Percentiles rank a stretch among this genome's conserved stretches.
These are phyloP conservation scores for Sebastes umbrosus DNA, from an alignment of 2,797 vertebrate genomes.

Conservation along the genomic window DNA sequence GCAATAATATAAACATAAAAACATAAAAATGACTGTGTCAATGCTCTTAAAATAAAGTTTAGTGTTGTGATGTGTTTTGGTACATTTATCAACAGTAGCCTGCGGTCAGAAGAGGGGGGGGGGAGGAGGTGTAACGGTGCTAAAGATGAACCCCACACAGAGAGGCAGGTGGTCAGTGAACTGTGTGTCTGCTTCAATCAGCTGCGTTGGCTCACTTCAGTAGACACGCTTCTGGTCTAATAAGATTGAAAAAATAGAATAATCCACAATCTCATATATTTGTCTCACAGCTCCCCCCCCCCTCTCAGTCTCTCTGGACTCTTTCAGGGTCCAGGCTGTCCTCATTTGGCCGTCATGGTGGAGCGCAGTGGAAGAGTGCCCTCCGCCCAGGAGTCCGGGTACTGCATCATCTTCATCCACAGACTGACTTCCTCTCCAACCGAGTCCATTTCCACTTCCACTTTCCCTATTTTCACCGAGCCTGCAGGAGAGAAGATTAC, in stretches of 20 bases:
- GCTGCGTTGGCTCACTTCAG: not conserved
- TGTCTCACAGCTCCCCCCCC: conserved; percentile 6
- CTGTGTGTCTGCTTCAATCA: not conserved
- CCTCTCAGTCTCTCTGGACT: not conserved
- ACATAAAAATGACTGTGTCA: conserved; percentile 17
- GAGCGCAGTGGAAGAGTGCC: conserved; percentile 91
- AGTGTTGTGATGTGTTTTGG: conserved; percentile 39
- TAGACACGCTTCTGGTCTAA: conserved; percentile 6
- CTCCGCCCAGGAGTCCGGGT: conserved; percentile 97
- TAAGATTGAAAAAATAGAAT: conserved; percentile 7
- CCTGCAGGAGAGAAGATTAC: conserved; percentile 55
- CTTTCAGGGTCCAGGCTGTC: conserved; percentile 16
- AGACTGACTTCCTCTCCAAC: conserved; percentile 91
- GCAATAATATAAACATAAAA: conserved; percentile 33
- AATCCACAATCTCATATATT: conserved; percentile 14
- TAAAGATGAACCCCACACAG: not conserved
- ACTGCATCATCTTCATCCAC: conserved; percentile 97
- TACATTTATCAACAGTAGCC: conserved; percentile 17
- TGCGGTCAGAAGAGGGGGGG: not conserved
- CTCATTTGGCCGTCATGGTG: conserved; percentile 84
- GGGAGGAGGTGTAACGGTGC: not conserved
- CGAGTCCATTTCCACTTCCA: conserved; percentile 88
- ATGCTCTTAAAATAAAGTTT: conserved; percentile 5
- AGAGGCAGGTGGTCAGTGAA: not conserved
- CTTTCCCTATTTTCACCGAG: conserved; percentile 66